Base-by-base conservation (phyloP, 2,888 invertebrate species). In the Ophioninae sp. region DNA sequence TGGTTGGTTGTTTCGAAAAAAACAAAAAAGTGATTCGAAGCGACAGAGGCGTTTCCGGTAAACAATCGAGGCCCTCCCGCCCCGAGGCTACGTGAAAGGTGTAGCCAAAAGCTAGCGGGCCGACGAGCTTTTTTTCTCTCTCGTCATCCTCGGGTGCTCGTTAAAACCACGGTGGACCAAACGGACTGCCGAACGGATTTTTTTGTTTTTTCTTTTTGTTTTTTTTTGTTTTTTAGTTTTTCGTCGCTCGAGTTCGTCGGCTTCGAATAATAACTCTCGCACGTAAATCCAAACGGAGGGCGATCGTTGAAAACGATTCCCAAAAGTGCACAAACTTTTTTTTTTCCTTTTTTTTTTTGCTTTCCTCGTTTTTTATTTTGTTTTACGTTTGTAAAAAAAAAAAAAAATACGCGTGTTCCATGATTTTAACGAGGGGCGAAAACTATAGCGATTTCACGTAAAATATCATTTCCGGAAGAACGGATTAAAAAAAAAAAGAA, bases 261-360 rank as follows among this genome's bases (percentile, higher is more conserved):
- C 65, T 74, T 41, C 64, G 62, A 82, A 79, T 79, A 75, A 79
- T 79, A 74, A 75, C 57, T 67, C 30, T 57, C 20, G 7, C 61
- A 44, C 13, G 21, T 21, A 79, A 30, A 30, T 30, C 30, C 30
- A 30, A 68, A 69, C 56, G 21, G 50, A 39, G 23, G n/a, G 57
- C 7, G 13, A 30, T 17, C 57, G 74, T 69, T 61, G 78, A 74
- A 39, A 73, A 75, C 65, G 57, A 67, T 59, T 67, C 30, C 30
- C 30, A 30, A 30, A 30, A 30, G 3, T 30, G 30, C n/a, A 56
- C 41, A 17, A 41, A 57, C 21, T 39, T 30, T 30, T 30, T 39
- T 30, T 30, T 30, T 30, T 30, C 30, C 30, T 1, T 17, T 50
- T 50, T 50, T 50, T 13, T 44, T 13, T 13, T 8, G n/a, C n/a